Conservation (phyloP, 1,140 invertebrate species). For the Drosophila willistoni region DNA sequence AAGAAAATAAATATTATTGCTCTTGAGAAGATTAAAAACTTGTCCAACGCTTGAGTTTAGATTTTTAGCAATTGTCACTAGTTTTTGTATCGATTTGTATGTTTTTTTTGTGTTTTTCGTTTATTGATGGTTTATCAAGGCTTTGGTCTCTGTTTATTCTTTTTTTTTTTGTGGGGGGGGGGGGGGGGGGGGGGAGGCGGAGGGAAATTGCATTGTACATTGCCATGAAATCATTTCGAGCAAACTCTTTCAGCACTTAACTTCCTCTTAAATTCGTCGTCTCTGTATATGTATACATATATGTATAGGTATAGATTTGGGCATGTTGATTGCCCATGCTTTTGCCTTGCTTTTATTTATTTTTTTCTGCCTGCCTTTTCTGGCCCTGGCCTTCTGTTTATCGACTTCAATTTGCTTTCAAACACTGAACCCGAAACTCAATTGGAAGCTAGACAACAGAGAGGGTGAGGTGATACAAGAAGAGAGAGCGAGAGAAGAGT, state of each 20-base stretch:
- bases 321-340: conserved; percentile 47
- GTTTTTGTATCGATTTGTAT: too few relatives aligned
- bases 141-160: neutral
- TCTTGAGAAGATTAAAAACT: too few relatives aligned
- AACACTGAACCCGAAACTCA: conserved; percentile 62
- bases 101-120: neutral
- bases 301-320: conserved; percentile 10
- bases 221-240: conserved; percentile 5
- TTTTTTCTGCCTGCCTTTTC: conserved; percentile 8
- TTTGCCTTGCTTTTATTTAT: neutral
- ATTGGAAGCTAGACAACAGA: conserved; percentile 44
- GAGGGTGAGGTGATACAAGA: neutral
- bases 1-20: too few relatives aligned
- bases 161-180: neutral
- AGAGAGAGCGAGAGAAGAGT: neutral
- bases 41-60: too few relatives aligned
- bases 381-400: conserved; percentile 55
- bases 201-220: neutral
- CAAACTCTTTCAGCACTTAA: conserved; percentile 22
- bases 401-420: conserved; percentile 72
- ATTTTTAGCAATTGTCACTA: too few relatives aligned
- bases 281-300: conserved; percentile 17
- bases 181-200: too few relatives aligned
- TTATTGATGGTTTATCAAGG: neutral
- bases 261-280: conserved; percentile 7